Evolutionary conservation across 2,888 invertebrate genomes (phyloP).

Genomic region (Mythimna impura): DNA sequence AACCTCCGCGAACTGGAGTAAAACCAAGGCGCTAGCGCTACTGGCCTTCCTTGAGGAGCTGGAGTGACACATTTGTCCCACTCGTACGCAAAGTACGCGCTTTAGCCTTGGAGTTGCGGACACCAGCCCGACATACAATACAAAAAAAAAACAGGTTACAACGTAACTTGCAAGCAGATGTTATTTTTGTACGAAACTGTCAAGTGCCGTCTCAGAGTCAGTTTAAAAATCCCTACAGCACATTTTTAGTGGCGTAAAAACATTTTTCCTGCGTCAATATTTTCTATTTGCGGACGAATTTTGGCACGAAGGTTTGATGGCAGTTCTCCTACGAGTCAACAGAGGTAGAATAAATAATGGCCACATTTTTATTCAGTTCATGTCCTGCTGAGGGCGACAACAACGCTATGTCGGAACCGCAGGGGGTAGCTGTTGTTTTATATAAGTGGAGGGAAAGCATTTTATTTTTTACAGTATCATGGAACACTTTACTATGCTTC

Average conservation of each 20-base stretch:
- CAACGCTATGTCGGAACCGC: slow-evolving; percentile 59
- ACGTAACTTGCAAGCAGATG: slow-evolving; percentile 1
- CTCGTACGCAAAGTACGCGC: no score
- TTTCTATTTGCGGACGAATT: slow-evolving; percentile 73
- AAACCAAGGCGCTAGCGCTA: no score
- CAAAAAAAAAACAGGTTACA: no score
- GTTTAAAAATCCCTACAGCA: slow-evolving; percentile 35
- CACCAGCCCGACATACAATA: no score
- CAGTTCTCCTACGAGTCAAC: slow-evolving; percentile 73
- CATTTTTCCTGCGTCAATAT: slow-evolving; percentile 74
- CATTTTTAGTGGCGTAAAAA: slow-evolving; percentile 54
- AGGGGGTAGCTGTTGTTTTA: slow-evolving; percentile 60
- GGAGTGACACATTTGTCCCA: no score
- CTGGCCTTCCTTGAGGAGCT: no score
- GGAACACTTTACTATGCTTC: slow-evolving; percentile 12
- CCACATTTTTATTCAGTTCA: slow-evolving; percentile 78
- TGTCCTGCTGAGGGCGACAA: slow-evolving; percentile 72
- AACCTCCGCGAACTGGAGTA: no score
- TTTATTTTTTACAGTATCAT: slow-evolving; percentile 39
- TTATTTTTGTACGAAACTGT: slow-evolving; percentile 23
- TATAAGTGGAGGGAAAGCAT: slow-evolving; percentile 45
- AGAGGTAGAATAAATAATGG: slow-evolving; percentile 76
- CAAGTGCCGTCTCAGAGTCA: slow-evolving; percentile 11
- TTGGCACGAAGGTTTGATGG: slow-evolving; percentile 67
- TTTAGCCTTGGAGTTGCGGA: no score